Evolutionary conservation across 2,113 vertebrate genomes (phyloP).

Genomic region (Ptyas mucosa): DNA sequence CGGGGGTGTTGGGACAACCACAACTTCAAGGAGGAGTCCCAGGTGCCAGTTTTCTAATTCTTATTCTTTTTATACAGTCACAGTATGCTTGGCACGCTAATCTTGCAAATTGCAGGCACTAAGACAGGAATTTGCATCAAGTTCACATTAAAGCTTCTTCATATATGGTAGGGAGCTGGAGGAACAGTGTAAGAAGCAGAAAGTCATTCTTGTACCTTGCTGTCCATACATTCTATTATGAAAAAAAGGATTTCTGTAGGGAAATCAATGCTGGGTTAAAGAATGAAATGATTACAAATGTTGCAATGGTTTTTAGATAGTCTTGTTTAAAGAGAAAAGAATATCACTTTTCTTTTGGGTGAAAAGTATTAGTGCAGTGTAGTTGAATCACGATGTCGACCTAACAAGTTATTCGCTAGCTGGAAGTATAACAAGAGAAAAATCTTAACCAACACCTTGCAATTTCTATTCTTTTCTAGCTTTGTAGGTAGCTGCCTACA

Average conservation of each 20-base stretch:
- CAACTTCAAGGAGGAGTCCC: not conserved
- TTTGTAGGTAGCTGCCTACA: not conserved
- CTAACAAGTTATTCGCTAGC: not conserved
- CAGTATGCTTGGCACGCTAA: not conserved
- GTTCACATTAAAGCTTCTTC: not conserved
- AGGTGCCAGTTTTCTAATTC: not conserved
- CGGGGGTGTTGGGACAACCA: not conserved
- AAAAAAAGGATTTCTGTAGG: not conserved
- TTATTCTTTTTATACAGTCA: not conserved
- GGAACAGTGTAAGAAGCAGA: not conserved
- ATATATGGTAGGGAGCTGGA: not conserved
- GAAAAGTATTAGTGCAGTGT: not conserved
- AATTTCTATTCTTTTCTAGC: not conserved
- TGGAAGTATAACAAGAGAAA: not conserved
- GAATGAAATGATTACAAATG: not conserved
- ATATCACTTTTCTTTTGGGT: not conserved
- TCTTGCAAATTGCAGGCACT: not conserved
- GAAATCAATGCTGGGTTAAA: not conserved
- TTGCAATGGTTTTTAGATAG: not conserved
- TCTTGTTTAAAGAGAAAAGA: not conserved
- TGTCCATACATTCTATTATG: not conserved
- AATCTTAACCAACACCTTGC: not conserved
- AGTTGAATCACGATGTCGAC: not conserved
- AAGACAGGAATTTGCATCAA: not conserved
- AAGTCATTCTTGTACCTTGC: not conserved